phyloP scores from a whole-genome alignment of 2,888 invertebrate species.

The Hydraecia micacea region DNA sequence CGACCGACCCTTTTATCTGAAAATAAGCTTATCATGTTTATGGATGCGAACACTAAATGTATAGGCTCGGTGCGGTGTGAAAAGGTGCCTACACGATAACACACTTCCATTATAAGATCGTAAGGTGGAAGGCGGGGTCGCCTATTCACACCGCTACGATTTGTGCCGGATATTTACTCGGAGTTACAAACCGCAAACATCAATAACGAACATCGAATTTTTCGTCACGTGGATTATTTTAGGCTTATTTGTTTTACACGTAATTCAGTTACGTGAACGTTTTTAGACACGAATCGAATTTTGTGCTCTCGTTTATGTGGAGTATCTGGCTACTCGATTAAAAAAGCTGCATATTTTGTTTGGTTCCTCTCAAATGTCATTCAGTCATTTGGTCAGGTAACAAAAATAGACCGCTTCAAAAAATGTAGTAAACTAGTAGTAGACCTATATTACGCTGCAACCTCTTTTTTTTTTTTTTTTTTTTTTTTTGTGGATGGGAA shows the following conservation, averaged over 20 bases:
- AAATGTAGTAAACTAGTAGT: slow-evolving; percentile 7
- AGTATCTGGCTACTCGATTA: slow-evolving; percentile 9
- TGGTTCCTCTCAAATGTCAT: slow-evolving; percentile 9
- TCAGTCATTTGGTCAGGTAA: slow-evolving; percentile 1
- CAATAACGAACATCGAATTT: slow-evolving; percentile 60
- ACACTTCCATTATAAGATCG: slow-evolving; percentile 80
- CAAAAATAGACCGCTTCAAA: background rate
- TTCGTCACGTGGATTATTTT: slow-evolving; percentile 37
- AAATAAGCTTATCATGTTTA: slow-evolving; percentile 89
- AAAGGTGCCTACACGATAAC: slow-evolving; percentile 80
- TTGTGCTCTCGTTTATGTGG: slow-evolving; percentile 9
- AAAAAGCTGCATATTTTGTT: slow-evolving; percentile 26
- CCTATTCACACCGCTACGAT: slow-evolving; percentile 70
- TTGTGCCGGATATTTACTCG: slow-evolving; percentile 64
- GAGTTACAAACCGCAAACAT: slow-evolving; percentile 57
- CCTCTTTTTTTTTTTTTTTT: too few relatives aligned
- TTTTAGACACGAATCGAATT: slow-evolving; percentile 28
- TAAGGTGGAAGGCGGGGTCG: slow-evolving; percentile 71
- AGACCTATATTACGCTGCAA: slow-evolving; percentile 11
- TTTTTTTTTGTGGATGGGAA: too few relatives aligned
- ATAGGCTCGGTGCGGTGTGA: slow-evolving; percentile 78
- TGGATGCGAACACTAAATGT: slow-evolving; percentile 83
- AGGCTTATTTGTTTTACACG: slow-evolving; percentile 35
- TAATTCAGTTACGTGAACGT: slow-evolving; percentile 33
- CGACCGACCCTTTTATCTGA: slow-evolving; percentile 88